A percentile compares a stretch with the other conserved stretches of the same genome.
Evolutionary conservation across 2,888 invertebrate genomes (phyloP).

Genomic region (Dastarcus helophoroides): DNA sequence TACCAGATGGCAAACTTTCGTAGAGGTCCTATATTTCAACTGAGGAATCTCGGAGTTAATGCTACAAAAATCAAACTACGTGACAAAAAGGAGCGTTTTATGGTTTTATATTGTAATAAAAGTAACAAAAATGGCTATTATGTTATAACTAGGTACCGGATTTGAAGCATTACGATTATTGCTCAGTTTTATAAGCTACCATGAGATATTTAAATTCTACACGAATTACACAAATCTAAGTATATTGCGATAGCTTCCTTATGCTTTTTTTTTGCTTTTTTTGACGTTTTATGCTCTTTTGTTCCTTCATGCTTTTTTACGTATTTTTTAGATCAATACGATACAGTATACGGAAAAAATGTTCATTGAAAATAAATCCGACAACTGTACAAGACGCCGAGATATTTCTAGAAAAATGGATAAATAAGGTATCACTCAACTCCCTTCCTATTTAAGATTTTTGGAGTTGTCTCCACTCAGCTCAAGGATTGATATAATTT

Average conservation of each 20-base stretch:
- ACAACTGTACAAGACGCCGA: not conserved
- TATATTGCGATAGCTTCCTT: constrained; percentile 1
- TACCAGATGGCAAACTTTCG: too few species aligned
- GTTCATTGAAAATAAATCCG: constrained; percentile 1
- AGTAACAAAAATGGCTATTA: too few species aligned
- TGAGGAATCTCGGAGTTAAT: too few species aligned
- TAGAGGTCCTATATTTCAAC: too few species aligned
- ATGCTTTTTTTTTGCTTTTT: not conserved
- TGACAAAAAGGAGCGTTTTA: too few species aligned
- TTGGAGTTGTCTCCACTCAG: too few species aligned
- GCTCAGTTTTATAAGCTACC: constrained; percentile 1
- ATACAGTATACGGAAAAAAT: constrained; percentile 1
- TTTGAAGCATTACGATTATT: not conserved
- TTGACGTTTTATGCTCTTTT: constrained; percentile 1
- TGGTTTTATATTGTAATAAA: too few species aligned
- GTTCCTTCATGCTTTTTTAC: not conserved
- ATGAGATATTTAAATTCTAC: constrained; percentile 1
- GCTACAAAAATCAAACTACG: too few species aligned
- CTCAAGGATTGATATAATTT: too few species aligned
- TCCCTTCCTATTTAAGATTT: too few species aligned
- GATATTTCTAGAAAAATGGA: not conserved
- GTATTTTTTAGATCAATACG: not conserved
- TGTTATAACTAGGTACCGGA: not conserved
- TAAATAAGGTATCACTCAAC: too few species aligned
- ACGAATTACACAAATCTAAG: constrained; percentile 1